Conservation (phyloP, 1,140 invertebrate genomes). For the Psix sp. region DNA sequence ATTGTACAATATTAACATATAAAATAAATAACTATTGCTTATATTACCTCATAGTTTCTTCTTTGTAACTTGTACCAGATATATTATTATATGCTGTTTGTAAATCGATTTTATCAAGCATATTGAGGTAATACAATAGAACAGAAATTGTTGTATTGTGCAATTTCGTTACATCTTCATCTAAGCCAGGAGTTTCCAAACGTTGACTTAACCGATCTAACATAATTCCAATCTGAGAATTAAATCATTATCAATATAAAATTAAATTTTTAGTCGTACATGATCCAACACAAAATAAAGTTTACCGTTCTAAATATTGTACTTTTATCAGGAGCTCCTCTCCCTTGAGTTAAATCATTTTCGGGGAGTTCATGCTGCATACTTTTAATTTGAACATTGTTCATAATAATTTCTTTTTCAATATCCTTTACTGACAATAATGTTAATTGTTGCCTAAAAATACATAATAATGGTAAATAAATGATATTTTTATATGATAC, state of each 20-base stretch:
- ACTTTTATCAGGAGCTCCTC: slow-evolving; percentile 65
- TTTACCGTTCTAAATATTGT: slow-evolving; percentile 68
- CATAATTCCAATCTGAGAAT: slow-evolving; percentile 68
- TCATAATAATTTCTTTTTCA: slow-evolving; percentile 36
- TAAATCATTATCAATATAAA: no score
- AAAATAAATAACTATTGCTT: not conserved
- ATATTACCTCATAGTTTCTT: slow-evolving; percentile 71
- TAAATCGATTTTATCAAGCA: slow-evolving; percentile 68
- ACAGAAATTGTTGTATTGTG: slow-evolving; percentile 73
- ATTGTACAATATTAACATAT: not conserved
- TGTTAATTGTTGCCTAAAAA: slow-evolving; percentile 59
- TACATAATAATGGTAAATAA: slow-evolving; percentile 1
- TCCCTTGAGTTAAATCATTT: slow-evolving; percentile 70
- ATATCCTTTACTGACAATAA: slow-evolving; percentile 58
- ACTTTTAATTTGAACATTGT: slow-evolving; percentile 56
- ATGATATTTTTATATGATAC: not conserved
- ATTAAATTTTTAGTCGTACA: no score
- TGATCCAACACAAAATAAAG: slow-evolving; percentile 1
- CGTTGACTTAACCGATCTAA: slow-evolving; percentile 72
- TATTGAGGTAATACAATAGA: slow-evolving; percentile 69
- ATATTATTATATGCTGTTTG: slow-evolving; percentile 69
- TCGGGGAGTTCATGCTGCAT: slow-evolving; percentile 70
- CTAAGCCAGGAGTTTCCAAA: slow-evolving; percentile 74
- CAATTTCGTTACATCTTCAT: slow-evolving; percentile 70
- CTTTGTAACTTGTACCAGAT: slow-evolving; percentile 74